phyloP scores from a whole-genome alignment of 1,140 invertebrate genomes.

The Cotesia vestalis region DNA sequence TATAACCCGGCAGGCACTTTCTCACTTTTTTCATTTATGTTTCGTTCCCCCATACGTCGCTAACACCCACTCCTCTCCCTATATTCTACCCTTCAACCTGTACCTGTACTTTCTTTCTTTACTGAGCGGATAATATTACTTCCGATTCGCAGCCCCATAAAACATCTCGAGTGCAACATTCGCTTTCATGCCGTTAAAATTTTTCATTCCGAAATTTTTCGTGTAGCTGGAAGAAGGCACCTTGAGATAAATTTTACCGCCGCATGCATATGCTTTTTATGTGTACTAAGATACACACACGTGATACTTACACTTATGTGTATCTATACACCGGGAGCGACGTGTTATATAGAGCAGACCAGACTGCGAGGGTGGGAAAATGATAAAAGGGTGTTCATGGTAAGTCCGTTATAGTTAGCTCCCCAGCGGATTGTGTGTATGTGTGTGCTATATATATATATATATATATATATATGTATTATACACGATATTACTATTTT shows the following conservation, averaged over 20 bases:
- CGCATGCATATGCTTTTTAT: conserved; percentile 24
- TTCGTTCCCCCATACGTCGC: background rate
- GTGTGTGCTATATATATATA: no score
- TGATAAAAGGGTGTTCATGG: no score
- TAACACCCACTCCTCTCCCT: background rate
- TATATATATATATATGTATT: no score
- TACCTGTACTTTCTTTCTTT: conserved; percentile 1
- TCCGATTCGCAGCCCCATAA: conserved; percentile 30
- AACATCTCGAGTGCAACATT: conserved; percentile 31
- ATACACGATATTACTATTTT: no score
- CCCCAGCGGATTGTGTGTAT: no score
- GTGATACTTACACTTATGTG: background rate
- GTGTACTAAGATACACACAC: background rate
- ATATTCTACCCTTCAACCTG: background rate
- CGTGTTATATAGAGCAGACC: no score
- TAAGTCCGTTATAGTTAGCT: no score
- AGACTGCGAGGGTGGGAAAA: no score
- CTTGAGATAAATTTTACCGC: conserved; percentile 19
- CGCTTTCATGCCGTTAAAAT: conserved; percentile 28
- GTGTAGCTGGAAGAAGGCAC: background rate
- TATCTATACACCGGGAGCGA: background rate
- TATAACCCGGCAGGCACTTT: background rate
- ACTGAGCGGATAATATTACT: conserved; percentile 29
- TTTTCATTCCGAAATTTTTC: conserved; percentile 27
- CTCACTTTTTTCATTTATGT: no score